Percentiles rank a stretch among this genome's conserved stretches.
phyloP scores from a whole-genome alignment of 2,888 invertebrate species.

The Agrotis clavis region DNA sequence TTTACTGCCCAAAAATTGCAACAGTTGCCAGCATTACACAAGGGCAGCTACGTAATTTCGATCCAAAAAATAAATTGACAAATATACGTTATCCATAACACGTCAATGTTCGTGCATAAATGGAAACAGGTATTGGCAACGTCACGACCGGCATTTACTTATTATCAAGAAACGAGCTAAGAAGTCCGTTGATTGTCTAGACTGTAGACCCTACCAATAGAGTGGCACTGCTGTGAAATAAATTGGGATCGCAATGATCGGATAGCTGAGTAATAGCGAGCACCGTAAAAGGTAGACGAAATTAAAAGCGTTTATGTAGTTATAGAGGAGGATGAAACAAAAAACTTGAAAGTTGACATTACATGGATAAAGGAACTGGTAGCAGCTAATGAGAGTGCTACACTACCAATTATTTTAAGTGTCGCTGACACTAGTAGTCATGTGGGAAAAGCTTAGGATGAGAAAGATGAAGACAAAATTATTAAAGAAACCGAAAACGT shows the following conservation, averaged over 20 bases:
- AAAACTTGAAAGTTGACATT: constrained; percentile 49
- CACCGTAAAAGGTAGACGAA: constrained; percentile 52
- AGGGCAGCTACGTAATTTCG: constrained; percentile 32
- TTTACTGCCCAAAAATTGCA: constrained; percentile 20
- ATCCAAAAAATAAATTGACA: constrained; percentile 38
- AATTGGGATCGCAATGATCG: constrained; percentile 60
- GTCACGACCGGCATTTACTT: constrained; percentile 78
- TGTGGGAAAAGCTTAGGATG: background rate
- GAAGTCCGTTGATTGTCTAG: constrained; percentile 71
- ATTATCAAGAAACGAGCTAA: constrained; percentile 73
- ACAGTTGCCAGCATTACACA: constrained; percentile 18
- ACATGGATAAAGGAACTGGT: constrained; percentile 27
- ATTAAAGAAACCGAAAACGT: constrained; percentile 26
- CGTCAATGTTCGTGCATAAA: constrained; percentile 64
- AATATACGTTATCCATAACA: constrained; percentile 55
- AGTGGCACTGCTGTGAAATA: constrained; percentile 61
- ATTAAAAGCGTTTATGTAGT: constrained; percentile 50
- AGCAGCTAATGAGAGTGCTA: constrained; percentile 20
- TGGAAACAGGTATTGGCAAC: constrained; percentile 74
- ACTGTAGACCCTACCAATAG: constrained; percentile 62
- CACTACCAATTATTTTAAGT: constrained; percentile 20
- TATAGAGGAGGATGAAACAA: constrained; percentile 33
- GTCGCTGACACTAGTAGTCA: constrained; percentile 12
- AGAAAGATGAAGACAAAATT: background rate
- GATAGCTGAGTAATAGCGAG: constrained; percentile 52